phyloP scores from a whole-genome alignment of 2,888 invertebrate genomes.

The Sialis lutaria region DNA sequence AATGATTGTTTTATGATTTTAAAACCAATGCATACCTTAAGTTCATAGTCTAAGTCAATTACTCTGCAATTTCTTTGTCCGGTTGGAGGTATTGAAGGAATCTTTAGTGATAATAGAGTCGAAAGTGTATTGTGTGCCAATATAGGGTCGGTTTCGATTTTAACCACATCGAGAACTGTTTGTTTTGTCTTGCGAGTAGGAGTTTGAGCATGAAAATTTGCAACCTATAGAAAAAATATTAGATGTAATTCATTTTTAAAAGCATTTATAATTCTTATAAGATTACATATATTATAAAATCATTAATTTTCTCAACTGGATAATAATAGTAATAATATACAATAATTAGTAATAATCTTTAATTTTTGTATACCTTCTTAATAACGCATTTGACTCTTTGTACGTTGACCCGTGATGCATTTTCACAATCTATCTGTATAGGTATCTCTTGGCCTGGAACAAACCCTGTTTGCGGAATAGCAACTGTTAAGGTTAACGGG shows the following conservation, averaged over 20 bases:
- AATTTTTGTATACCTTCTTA: not conserved
- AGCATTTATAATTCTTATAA: too few species aligned
- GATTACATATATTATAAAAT: too few species aligned
- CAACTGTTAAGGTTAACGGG: not conserved
- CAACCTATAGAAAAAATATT: too few species aligned
- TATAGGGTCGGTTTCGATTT: too few species aligned
- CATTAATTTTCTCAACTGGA: too few species aligned
- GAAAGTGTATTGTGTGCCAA: too few species aligned
- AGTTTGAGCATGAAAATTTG: too few species aligned
- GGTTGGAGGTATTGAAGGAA: constrained; percentile 1
- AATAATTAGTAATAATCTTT: not conserved
- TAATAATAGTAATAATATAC: too few species aligned
- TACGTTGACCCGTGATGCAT: not conserved
- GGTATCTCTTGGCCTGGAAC: not conserved
- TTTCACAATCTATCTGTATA: not conserved
- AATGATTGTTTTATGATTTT: not conserved
- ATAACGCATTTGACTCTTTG: not conserved
- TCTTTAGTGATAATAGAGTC: not conserved
- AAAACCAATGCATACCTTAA: not conserved
- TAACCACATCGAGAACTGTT: too few species aligned
- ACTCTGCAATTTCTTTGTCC: not conserved
- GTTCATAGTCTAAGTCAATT: constrained; percentile 2
- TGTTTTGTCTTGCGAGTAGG: too few species aligned
- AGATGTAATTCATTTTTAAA: too few species aligned
- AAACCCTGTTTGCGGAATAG: not conserved